These are phyloP conservation scores for Takifugu ocellatus DNA, from an alignment of 2,797 vertebrate genomes.

Conservation along the genomic window DNA sequence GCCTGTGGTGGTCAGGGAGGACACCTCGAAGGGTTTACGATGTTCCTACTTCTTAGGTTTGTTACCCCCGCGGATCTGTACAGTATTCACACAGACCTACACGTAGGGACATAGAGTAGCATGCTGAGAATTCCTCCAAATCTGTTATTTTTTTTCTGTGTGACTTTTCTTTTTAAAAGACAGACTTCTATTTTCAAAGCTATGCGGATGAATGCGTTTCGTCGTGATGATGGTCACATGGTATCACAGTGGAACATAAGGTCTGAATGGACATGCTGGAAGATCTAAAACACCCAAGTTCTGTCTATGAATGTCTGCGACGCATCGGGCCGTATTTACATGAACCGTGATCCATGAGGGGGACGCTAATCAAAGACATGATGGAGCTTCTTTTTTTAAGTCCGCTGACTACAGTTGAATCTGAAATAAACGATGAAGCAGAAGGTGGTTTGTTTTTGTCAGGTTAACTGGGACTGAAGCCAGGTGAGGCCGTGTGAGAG, in stretches of 20 bases:
- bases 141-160: constrained; percentile 30
- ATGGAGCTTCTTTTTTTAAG: constrained; percentile 6
- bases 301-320: constrained; percentile 13
- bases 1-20: constrained; percentile 46
- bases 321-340: constrained; percentile 4
- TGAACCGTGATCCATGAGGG: constrained; percentile 8
- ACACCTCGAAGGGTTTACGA: constrained; percentile 60
- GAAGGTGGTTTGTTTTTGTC: background rate
- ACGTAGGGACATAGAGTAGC: constrained; percentile 49
- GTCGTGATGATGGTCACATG: constrained; percentile 31
- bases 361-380: constrained; percentile 4
- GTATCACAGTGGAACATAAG: constrained; percentile 55
- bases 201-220: constrained; percentile 29
- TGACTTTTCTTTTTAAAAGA: constrained; percentile 27
- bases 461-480: constrained; percentile 81
- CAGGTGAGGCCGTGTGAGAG: constrained; percentile 77
- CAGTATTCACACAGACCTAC: constrained; percentile 56
- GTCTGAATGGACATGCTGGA: constrained; percentile 41
- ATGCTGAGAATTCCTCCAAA: constrained; percentile 62
- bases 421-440: constrained; percentile 13
- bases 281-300: constrained; percentile 22
- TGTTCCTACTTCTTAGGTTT: constrained; percentile 54
- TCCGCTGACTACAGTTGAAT: constrained; percentile 2
- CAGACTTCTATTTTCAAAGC: constrained; percentile 31
- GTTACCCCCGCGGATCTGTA: constrained; percentile 56